phyloP scores from a whole-genome alignment of 2,113 vertebrate species.

The Neolamprologus sp. region DNA sequence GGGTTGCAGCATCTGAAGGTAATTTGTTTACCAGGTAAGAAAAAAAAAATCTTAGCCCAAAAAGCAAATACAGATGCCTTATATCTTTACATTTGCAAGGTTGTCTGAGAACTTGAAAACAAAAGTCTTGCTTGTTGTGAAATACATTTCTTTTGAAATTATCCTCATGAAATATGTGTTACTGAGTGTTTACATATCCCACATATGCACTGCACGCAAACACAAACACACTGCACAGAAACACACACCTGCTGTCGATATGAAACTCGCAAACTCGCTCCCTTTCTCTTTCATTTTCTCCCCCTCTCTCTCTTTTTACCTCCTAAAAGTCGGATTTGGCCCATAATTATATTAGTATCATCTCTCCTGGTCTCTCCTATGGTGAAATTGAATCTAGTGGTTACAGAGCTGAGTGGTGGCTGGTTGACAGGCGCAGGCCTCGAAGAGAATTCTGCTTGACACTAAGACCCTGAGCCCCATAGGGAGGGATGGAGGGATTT shows the following conservation, averaged over 20 bases:
- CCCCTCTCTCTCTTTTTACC: neutral
- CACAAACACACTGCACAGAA: neutral
- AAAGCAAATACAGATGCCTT: neutral
- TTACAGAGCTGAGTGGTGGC: constrained; percentile 34
- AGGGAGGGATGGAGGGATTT: constrained; percentile 52
- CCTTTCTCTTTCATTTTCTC: neutral
- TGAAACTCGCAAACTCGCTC: neutral
- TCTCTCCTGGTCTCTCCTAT: constrained; percentile 13
- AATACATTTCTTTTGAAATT: neutral
- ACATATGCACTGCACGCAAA: neutral
- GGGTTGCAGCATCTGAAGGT: neutral
- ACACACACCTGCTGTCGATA: neutral
- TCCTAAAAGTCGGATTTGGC: constrained; percentile 22
- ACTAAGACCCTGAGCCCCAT: constrained; percentile 57
- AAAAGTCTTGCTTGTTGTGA: neutral
- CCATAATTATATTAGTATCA: constrained; percentile 38
- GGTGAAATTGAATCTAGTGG: constrained; percentile 53
- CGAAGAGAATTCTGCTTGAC: constrained; percentile 55
- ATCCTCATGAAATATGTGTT: neutral
- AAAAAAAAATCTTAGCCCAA: neutral
- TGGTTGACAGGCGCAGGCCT: constrained; percentile 50
- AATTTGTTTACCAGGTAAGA: constrained; percentile 32
- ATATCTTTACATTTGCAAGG: neutral
- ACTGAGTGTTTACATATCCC: neutral
- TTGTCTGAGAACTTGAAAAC: neutral